Evolutionary conservation across 2,113 vertebrate genomes (phyloP), one percentile per base, ranked within the genome.

Genomic region (Microtus ochrogaster): DNA sequence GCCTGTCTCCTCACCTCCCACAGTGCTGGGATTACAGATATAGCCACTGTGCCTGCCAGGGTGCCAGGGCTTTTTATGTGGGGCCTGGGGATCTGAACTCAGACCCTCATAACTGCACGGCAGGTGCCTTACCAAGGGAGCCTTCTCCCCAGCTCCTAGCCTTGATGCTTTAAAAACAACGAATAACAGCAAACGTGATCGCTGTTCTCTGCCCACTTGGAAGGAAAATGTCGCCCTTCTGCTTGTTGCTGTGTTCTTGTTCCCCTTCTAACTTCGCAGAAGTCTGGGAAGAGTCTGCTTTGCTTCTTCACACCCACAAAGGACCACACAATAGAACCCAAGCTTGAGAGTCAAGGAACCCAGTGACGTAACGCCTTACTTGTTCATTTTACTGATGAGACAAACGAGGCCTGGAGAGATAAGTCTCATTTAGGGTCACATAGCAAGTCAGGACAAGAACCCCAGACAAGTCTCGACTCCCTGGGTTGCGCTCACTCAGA

Each of bases 351-450:
- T 78, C 83, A 63, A 93, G 90, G 87, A 90, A 79, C 39, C 41
- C 52, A 83, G 94, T 68, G 70, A 90, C 65, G 88, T 89, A 72
- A 49, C 55, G n/a, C 49, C 72, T 81, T 74, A 19, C 39, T 47
- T 61, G 66, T 77, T 95, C 63, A 55, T 94, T 93, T 96, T 94
- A 94, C 44, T 93, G 95, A 84, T 89, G 78, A 95, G 74, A 78
- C 26, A 63, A 72, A 55, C 10, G 68, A 97, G 74, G 65, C 58
- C 91, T 68, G 83, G 93, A 94, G 88, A 95, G 65, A 39, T 76
- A 70, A 83, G 22, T 83, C 78, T 96, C 63, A 92, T 44, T 26
- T 17, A 81, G 49, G 63, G 83, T 88, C 78, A 88, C 89, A 73
- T 26, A 95, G 85, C 85, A 94, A 92, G 81, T 73, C 14, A 21